Base-by-base conservation (phyloP, 37 sponge, comb jelly and placozoan species). In the Chondrosia reniformis region DNA sequence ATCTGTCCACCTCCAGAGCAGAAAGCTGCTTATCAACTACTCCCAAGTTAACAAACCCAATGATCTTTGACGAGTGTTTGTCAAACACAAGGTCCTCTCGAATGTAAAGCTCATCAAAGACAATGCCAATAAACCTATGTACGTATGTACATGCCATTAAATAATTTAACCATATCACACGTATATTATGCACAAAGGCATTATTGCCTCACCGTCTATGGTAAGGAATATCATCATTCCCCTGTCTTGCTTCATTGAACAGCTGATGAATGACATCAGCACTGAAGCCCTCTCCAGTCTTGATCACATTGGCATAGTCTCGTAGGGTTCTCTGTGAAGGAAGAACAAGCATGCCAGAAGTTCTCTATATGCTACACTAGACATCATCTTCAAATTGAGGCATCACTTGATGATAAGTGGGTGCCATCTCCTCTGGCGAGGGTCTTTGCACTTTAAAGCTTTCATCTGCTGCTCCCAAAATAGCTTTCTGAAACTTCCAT, bases 371-470 rank as follows among this genome's bases (percentile, higher is more conserved):
- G 66, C 66, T 4, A 36, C 36, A 28, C 6, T 10, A 4, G 66
- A 64, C 36, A 64, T 33, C 66, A 64, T 64, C 34, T 32, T 32
- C 66, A 64, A 32, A 32, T 64, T 64, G 19, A 64, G 66, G 7
- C 66, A 64, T 36, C 66, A 64, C 66, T 64, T 64, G 66, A 64
- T 64, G 2, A 64, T 64, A 3, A 64, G 31, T 15, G 66, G 66
- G 32, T 64, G 63, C 63, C 63, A 61, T 22, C 63, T 61, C 9
- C 63, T 12, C n/a, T 61, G 63, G 25, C 66, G 66, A 15, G 66
- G 66, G 6, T 64, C 66, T 15, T 64, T 27, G 34, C 66, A 28
- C 6, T 4, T 9, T 36, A 64, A 12, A 2, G 66, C 66, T 64
- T 64, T 64, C 66, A 64, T 3, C 7, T 64, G 66, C 33, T 64